Evolutionary conservation across 30 jellyfish, hydroid and myxozoan genomes (phyloP).

Genomic region (Phacellophora camtschatica): DNA sequence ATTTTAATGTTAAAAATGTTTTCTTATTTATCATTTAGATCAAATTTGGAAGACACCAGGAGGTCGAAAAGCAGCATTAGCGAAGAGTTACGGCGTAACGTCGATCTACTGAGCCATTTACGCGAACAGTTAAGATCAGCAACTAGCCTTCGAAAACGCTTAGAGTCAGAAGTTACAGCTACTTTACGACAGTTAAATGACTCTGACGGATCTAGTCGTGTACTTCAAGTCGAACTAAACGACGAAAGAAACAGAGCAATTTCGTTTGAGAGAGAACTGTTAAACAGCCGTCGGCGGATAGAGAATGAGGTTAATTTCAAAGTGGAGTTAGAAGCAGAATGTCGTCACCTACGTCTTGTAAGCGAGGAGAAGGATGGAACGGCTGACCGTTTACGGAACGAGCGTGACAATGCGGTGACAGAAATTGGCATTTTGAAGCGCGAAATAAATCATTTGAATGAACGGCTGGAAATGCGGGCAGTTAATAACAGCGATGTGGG

Average conservation of each 20-base stretch:
- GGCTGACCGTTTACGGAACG: constrained; percentile 11
- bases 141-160: constrained; percentile 14
- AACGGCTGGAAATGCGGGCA: neutral
- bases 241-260: constrained; percentile 35
- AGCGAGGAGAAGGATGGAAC: constrained; percentile 37
- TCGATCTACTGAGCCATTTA: constrained; percentile 5
- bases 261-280: constrained; percentile 43
- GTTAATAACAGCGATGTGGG: neutral
- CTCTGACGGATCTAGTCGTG: neutral
- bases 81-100: constrained; percentile 47
- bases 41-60: constrained; percentile 41
- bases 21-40: neutral
- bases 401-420: constrained; percentile 45
- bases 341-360: constrained; percentile 3
- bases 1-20: no score
- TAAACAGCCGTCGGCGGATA: constrained; percentile 29
- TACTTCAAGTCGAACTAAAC: constrained; percentile 27
- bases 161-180: constrained; percentile 11
- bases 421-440: constrained; percentile 42
- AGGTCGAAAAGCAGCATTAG: constrained; percentile 35
- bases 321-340: constrained; percentile 14
- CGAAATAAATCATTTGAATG: constrained; percentile 9
- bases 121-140: constrained; percentile 44
- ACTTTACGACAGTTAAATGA: constrained; percentile 32
- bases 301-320: constrained; percentile 40